Percentiles rank a stretch among this genome's conserved stretches.
phyloP scores from a whole-genome alignment of 2,113 vertebrate genomes.

The Pantherophis guttatus region DNA sequence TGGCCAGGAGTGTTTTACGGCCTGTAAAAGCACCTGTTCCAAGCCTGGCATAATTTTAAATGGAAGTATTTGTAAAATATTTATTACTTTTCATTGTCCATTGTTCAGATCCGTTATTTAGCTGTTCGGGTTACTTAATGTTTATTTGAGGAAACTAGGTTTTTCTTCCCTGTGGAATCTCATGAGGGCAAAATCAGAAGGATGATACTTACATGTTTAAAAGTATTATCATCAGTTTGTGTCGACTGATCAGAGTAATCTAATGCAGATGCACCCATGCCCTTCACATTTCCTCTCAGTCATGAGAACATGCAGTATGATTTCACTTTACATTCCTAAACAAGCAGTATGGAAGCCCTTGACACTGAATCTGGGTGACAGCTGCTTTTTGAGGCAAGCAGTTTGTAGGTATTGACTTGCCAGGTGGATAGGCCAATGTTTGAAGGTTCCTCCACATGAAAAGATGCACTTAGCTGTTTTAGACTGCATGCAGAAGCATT shows the following conservation, averaged over 20 bases:
- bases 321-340: not conserved
- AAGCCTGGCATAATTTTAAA: not conserved
- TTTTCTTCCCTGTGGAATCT: not conserved
- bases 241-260: not conserved
- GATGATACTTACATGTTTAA: not conserved
- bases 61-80: not conserved
- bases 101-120: not conserved
- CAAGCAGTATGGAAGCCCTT: not conserved
- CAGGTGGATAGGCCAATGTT: not conserved
- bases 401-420: not conserved
- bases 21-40: not conserved
- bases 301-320: not conserved
- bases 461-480: not conserved
- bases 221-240: not conserved
- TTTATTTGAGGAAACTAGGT: not conserved
- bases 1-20: not conserved
- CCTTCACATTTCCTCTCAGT: not conserved
- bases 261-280: not conserved
- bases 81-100: not conserved
- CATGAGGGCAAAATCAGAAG: not conserved
- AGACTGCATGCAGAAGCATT: not conserved
- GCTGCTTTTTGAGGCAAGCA: not conserved
- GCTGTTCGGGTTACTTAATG: not conserved
- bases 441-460: not conserved
- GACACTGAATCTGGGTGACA: not conserved